Base-by-base conservation (phyloP, 2,113 vertebrate genomes). In the Cebus imitator region DNA sequence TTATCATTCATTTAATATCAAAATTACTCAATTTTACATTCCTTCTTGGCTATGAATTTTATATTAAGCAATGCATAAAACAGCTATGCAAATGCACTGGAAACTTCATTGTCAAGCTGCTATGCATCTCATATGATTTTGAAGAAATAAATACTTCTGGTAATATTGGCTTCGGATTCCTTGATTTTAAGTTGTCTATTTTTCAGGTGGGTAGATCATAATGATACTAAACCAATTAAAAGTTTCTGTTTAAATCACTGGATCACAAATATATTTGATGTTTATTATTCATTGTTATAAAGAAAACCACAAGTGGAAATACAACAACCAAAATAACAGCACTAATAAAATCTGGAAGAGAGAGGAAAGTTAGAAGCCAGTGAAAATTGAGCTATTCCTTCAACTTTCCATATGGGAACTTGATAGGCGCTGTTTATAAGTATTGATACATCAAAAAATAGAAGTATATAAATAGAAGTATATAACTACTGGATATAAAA, bases 31-130 rank as follows among this genome's bases (percentile, higher is more conserved):
- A 61, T 89, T 94, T 86, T 84, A 17, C 57, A 32, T 85, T 78
- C 48, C 32, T 95, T 75, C n/a, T 92, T 86, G 43, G 50, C 57
- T 86, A 52, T 73, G 50, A 81, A 61, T 95, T 95, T 81, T 57
- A 50, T 87, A 55, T 25, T 92, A 92, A 87, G 66, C 64, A 91
- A 82, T 78, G 27, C 30, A 57, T 68, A 87, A 92, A 86, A 89
- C 17, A 76, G 12, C n/a, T 86, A 78, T 92, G 58, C 37, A 94
- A 83, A 94, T 95, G 37, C 21, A 94, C 57, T 92, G 90, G 94
- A 79, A 83, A 85, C 9, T 57, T 86, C 35, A 86, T 72, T 94
- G 87, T 94, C 68, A 70, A 92, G 95, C 50, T n/a, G 64, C 43
- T 52, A 23, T 45, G 21, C 21, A 81, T 89, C 66, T 79, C 21